A percentile compares a stretch with the other conserved stretches of the same genome.
phyloP scores from a whole-genome alignment of 2,113 vertebrate species.

The Aspidoscelis tigris region DNA sequence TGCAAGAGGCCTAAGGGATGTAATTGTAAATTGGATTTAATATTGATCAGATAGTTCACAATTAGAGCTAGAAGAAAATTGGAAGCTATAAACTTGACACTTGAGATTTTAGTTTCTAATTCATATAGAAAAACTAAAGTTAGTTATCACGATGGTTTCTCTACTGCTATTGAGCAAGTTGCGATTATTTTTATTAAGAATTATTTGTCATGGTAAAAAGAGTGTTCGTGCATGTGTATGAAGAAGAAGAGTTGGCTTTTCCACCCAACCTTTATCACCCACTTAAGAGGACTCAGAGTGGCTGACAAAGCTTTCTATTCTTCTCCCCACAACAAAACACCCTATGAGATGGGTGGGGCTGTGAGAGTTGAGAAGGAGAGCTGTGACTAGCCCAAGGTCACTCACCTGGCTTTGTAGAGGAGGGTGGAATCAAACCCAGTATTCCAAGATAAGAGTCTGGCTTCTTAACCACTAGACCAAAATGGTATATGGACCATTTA shows the following conservation, averaged over 20 bases:
- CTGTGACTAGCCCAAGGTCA: too few relatives aligned
- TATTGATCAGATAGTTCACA: constrained; percentile 78
- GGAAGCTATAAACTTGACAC: constrained; percentile 69
- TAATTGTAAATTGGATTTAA: constrained; percentile 78
- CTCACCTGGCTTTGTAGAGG: too few relatives aligned
- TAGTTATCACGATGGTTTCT: constrained; percentile 44
- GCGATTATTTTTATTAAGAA: constrained; percentile 45
- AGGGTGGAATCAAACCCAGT: too few relatives aligned
- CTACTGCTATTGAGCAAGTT: constrained; percentile 32
- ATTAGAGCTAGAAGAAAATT: constrained; percentile 69
- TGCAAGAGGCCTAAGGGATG: constrained; percentile 75
- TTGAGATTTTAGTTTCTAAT: constrained; percentile 68
- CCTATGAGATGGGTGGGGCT: too few relatives aligned
- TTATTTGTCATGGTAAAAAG: constrained; percentile 32
- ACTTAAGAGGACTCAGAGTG: too few relatives aligned
- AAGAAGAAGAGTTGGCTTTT: too few relatives aligned
- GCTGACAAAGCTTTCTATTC: too few relatives aligned
- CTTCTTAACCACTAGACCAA: too few relatives aligned
- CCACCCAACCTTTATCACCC: too few relatives aligned
- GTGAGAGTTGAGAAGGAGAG: too few relatives aligned
- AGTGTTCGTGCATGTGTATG: not conserved
- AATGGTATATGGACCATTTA: not conserved
- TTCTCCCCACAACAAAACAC: too few relatives aligned
- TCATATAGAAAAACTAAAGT: constrained; percentile 60
- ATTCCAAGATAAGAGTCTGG: too few relatives aligned